phyloP scores from a whole-genome alignment of 2,113 vertebrate genomes.

The Barbus barbus region DNA sequence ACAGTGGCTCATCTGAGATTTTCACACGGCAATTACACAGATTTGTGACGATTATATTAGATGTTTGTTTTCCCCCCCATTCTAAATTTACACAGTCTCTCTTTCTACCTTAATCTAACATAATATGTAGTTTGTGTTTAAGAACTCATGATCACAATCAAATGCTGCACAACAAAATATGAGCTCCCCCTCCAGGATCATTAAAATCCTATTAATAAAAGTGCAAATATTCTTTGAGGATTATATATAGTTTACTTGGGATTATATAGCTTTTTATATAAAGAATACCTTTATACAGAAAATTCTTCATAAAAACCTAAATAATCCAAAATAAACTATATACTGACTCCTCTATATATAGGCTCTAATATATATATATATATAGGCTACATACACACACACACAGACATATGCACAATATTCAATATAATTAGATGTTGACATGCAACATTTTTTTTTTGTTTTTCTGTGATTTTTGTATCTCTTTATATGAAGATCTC shows the following conservation, averaged over 20 bases:
- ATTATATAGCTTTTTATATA: constrained; percentile 47
- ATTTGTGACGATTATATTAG: constrained; percentile 63
- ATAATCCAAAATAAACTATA: too few relatives aligned
- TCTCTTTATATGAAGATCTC: neutral
- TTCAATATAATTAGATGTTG: too few relatives aligned
- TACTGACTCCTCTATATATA: too few relatives aligned
- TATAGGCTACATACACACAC: too few relatives aligned
- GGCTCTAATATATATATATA: too few relatives aligned
- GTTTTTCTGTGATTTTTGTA: neutral
- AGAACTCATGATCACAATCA: neutral
- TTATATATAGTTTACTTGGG: neutral
- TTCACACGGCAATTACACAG: constrained; percentile 65
- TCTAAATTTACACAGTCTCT: neutral
- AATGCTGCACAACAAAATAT: neutral
- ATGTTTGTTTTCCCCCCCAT: constrained; percentile 43
- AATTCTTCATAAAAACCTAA: too few relatives aligned
- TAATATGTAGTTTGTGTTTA: constrained; percentile 23
- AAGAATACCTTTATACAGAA: too few relatives aligned
- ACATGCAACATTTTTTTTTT: too few relatives aligned
- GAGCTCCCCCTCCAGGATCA: neutral
- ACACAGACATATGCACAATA: too few relatives aligned
- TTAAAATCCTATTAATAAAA: neutral
- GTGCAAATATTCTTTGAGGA: neutral
- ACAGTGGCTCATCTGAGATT: constrained; percentile 63
- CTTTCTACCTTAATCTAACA: constrained; percentile 6